phyloP scores from a whole-genome alignment of 2,113 vertebrate species.

The Sphyrna mokarran region DNA sequence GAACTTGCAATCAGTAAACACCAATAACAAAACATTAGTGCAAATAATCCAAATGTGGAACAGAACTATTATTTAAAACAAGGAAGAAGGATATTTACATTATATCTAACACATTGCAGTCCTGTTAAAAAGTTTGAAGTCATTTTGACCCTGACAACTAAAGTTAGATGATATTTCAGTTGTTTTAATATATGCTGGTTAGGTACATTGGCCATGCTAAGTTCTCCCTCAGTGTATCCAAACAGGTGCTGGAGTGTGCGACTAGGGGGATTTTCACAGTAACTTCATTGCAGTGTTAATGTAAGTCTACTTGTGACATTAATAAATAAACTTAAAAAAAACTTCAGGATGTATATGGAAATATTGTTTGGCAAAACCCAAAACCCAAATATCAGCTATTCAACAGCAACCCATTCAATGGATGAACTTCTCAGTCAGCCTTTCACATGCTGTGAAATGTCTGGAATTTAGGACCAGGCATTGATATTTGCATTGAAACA shows the following conservation, averaged over 20 bases:
- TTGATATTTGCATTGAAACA: neutral
- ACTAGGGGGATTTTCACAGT: too few relatives aligned
- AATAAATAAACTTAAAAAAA: too few relatives aligned
- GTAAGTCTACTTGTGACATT: too few relatives aligned
- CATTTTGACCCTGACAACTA: neutral
- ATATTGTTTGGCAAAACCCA: neutral
- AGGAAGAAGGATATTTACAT: neutral
- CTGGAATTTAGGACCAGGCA: neutral
- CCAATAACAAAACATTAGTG: neutral
- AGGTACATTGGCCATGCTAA: too few relatives aligned
- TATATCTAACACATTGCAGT: neutral
- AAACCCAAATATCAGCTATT: neutral
- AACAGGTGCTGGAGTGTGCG: too few relatives aligned
- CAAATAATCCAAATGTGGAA: neutral
- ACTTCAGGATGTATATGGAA: neutral
- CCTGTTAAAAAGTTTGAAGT: neutral
- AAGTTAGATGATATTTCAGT: neutral
- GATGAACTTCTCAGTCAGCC: neutral
- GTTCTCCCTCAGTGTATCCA: too few relatives aligned
- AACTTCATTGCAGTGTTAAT: too few relatives aligned
- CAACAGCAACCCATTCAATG: neutral
- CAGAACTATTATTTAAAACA: neutral
- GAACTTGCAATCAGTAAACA: neutral
- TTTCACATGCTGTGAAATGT: neutral
- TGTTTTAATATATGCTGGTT: too few relatives aligned